These are phyloP conservation scores for Ophthalmolycus amberensis DNA, from an alignment of 2,113 vertebrate genomes.

Conservation along the genomic window DNA sequence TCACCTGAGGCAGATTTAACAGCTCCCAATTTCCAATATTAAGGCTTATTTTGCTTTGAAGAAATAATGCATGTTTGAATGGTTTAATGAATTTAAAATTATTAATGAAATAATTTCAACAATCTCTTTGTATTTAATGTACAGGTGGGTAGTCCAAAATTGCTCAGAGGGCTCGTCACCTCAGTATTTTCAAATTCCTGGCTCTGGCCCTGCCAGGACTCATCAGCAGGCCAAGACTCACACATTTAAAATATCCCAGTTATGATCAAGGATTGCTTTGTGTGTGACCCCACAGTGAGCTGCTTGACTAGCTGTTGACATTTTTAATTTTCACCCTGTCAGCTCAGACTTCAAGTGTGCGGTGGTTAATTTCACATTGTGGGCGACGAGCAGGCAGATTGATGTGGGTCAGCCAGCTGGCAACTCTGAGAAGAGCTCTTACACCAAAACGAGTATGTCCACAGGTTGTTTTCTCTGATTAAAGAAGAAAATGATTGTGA, in stretches of 20 bases:
- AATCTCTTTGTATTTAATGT: slow-evolving; percentile 2
- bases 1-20: not conserved
- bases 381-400: slow-evolving; percentile 23
- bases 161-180: not conserved
- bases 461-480: slow-evolving; percentile 19
- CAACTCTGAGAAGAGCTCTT: slow-evolving; percentile 14
- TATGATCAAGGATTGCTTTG: not conserved
- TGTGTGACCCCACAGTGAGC: not conserved
- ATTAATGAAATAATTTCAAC: not conserved
- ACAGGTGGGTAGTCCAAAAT: too few species aligned
- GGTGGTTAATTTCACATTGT: slow-evolving; percentile 35
- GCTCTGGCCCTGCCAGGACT: not conserved
- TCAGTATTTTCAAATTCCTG: not conserved
- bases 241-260: slow-evolving; percentile 5
- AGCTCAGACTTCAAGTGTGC: slow-evolving; percentile 23
- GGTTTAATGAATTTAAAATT: not conserved
- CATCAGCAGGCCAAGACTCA: not conserved
- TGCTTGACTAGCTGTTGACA: slow-evolving; percentile 39
- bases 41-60: not conserved
- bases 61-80: not conserved
- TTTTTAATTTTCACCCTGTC: slow-evolving; percentile 62
- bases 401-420: slow-evolving; percentile 35
- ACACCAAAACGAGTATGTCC: slow-evolving; percentile 5
- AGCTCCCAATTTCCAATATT: not conserved
- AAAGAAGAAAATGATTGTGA: slow-evolving; percentile 16